A percentile compares a stretch with the other conserved stretches of the same genome.
These are phyloP conservation scores for Argya squamiceps DNA, from an alignment of 2,797 vertebrate species.

Conservation along the genomic window DNA sequence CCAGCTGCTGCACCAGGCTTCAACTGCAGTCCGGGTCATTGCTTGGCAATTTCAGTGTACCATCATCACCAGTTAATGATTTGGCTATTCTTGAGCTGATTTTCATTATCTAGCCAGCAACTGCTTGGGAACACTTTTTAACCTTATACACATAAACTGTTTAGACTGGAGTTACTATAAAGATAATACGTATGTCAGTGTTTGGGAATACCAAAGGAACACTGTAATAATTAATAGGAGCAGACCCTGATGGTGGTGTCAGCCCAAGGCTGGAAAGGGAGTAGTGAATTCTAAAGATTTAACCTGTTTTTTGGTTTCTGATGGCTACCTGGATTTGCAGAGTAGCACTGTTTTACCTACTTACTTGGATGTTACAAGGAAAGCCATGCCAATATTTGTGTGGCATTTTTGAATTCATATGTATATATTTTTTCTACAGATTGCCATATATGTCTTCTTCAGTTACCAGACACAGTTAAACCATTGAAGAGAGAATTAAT, in stretches of 20 bases:
- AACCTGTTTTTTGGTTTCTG: background rate
- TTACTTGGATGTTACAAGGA: background rate
- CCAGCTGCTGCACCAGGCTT: background rate
- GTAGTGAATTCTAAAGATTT: background rate
- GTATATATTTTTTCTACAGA: background rate
- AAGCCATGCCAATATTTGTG: rapidly evolving
- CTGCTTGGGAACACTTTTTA: background rate
- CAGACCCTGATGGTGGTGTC: background rate
- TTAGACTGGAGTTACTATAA: background rate
- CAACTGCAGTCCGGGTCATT: background rate
- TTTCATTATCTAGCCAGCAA: background rate
- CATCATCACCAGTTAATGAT: background rate
- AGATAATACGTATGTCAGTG: background rate
- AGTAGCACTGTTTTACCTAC: background rate
- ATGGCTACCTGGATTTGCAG: background rate
- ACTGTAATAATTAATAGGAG: background rate
- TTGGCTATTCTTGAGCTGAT: background rate
- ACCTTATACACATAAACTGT: background rate
- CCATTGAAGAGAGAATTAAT: background rate
- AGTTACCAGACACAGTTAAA: background rate
- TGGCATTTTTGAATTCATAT: background rate
- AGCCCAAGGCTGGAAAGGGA: background rate
- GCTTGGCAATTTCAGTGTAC: background rate
- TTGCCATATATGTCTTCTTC: background rate
- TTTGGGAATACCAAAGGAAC: background rate